Evolutionary conservation across 2,113 vertebrate genomes (phyloP).

Genomic region (Gymnarchus niloticus): DNA sequence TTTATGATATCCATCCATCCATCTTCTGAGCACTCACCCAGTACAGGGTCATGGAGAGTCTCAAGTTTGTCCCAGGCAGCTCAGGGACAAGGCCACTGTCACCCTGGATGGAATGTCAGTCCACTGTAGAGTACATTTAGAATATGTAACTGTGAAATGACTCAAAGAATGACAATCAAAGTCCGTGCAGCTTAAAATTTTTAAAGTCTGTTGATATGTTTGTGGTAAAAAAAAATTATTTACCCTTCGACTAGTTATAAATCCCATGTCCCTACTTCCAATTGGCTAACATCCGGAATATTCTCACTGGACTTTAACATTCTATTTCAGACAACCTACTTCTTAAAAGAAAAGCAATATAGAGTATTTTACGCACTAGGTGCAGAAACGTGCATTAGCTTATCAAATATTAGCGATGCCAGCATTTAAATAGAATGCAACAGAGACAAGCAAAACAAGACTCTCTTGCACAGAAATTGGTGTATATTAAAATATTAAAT

Average conservation of each 20-base stretch:
- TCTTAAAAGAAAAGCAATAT: background rate
- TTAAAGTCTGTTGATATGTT: background rate
- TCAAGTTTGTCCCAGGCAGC: background rate
- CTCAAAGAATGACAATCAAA: background rate
- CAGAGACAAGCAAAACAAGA: background rate
- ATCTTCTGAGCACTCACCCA: background rate
- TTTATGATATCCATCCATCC: background rate
- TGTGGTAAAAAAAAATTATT: background rate
- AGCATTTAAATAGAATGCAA: background rate
- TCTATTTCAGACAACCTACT: conserved; percentile 18
- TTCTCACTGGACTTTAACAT: background rate
- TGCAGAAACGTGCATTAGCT: background rate
- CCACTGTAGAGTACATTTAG: background rate
- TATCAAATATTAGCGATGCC: background rate
- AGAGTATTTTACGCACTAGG: background rate
- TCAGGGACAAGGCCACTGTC: background rate
- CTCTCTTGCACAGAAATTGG: too few relatives aligned
- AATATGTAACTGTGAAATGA: background rate
- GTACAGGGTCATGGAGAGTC: background rate
- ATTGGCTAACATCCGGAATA: background rate
- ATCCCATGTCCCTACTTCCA: background rate
- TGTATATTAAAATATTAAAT: too few relatives aligned
- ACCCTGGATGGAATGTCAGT: background rate
- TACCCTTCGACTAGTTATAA: background rate
- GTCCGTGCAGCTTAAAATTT: background rate